These are phyloP conservation scores for Asarcornis scutulata DNA, from an alignment of 2,113 vertebrate species.

Conservation along the genomic window DNA sequence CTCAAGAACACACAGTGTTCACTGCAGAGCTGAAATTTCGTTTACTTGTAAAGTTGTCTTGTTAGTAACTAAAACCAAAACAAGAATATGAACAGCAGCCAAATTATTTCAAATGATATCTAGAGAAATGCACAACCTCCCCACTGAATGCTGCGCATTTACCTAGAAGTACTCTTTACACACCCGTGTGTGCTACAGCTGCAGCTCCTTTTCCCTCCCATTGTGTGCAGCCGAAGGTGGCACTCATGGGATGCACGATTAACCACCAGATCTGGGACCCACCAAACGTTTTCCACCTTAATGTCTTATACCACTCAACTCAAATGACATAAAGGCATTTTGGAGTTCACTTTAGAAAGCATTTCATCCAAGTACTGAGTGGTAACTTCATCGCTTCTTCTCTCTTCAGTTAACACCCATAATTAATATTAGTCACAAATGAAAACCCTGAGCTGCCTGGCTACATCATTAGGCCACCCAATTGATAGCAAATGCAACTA, in stretches of 20 bases:
- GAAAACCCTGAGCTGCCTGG: constrained; percentile 9
- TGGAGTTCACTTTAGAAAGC: neutral
- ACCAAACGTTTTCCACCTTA: neutral
- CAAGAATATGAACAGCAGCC: neutral
- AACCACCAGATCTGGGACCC: neutral
- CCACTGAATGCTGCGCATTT: neutral
- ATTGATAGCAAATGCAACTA: constrained; percentile 45
- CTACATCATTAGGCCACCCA: constrained; percentile 30
- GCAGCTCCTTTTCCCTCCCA: neutral
- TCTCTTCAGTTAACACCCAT: constrained; percentile 60
- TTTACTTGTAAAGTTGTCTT: neutral
- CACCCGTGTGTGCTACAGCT: too few relatives aligned
- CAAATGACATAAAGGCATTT: neutral
- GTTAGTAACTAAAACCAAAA: neutral
- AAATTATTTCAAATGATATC: neutral
- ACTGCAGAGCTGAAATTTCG: neutral
- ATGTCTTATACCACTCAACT: neutral
- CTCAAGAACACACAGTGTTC: neutral
- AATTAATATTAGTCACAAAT: constrained; percentile 50
- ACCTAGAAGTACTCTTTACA: neutral
- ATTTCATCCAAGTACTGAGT: constrained; percentile 4
- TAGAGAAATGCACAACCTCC: neutral
- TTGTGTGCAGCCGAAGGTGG: neutral
- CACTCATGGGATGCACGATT: neutral
- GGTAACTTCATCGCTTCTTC: constrained; percentile 29